Evolutionary conservation across 2,797 vertebrate species (phyloP), one percentile per base, ranked within the genome.

Genomic region (Enteromius treurensis): DNA sequence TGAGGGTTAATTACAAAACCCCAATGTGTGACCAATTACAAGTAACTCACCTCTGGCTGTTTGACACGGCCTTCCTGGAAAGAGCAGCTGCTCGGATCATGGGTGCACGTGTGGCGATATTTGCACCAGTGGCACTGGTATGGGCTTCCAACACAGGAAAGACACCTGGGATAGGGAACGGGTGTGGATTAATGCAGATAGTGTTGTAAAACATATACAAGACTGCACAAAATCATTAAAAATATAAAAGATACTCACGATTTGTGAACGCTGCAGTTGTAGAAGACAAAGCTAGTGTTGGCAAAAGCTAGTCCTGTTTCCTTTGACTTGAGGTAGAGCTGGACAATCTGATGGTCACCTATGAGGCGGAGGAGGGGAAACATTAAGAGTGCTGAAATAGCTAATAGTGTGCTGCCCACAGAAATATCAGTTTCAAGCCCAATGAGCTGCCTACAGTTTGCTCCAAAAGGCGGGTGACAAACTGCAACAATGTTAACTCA

Each of bases 41-140:
- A 78, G 11, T 23, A 76, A 84, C 95, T 91, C 92, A 99, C 98
- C 96, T 99, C 97, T 0, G 98, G 94, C 82, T 97, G 90, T 90
- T 97, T 99, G 91, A 99, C 97, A 45, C 95, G 92, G 82, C 98
- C 98, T 88, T 99, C 98, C 90, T 97, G 96, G 92, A 99, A 99
- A 88, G 97, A 99, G 89, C 98, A 99, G 3, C 96, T 97, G 75
- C 95, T 95, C 11, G 98, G 98, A 89, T 99, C 97, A 0, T 99
- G 96, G 70, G 98, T 99, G 85, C 98, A 99, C 86, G 97, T 94
- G 0, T 99, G 98, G 51, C 97, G 95, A 90, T 97, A 99, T 93
- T 99, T 99, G 90, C 98, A 99, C 98, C 98, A 99, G 91, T 99
- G 97, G 70, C 98, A 99, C 85, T 96, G 95, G 89, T 98, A 99